Evolutionary conservation across 2,113 vertebrate species (phyloP).

Genomic region (Coracopsis vasa): DNA sequence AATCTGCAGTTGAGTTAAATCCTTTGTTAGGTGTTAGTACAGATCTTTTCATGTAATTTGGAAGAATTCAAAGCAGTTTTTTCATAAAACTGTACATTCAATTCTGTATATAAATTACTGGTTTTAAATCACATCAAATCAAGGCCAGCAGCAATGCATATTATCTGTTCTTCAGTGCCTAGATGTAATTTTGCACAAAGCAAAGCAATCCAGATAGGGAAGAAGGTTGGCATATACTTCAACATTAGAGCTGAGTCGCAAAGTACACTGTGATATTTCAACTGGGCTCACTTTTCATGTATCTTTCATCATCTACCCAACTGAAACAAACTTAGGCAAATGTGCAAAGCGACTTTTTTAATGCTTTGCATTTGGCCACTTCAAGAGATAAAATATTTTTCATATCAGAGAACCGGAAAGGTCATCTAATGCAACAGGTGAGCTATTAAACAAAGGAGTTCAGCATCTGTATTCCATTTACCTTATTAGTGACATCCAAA

Average conservation of each 20-base stretch:
- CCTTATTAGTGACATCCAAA: constrained; percentile 93
- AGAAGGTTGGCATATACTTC: not conserved
- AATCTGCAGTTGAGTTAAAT: not conserved
- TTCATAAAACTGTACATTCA: not conserved
- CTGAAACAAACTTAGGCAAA: not conserved
- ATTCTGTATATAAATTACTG: not conserved
- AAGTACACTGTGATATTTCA: not conserved
- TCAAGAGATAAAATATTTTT: not conserved
- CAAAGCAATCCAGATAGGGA: not conserved
- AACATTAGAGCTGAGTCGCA: not conserved
- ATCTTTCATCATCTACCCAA: not conserved
- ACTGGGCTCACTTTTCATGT: not conserved
- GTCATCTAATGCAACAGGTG: not conserved
- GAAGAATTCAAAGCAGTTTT: not conserved
- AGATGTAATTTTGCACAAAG: not conserved
- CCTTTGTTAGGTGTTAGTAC: not conserved
- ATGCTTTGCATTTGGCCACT: not conserved
- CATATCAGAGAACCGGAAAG: not conserved
- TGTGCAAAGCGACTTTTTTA: not conserved
- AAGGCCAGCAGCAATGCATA: not conserved
- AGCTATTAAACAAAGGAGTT: not conserved
- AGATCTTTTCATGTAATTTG: not conserved
- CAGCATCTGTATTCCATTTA: not conserved
- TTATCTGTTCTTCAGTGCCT: not conserved
- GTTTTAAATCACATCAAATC: not conserved